Evolutionary conservation across 1,140 invertebrate genomes (phyloP), one percentile per base, ranked within the genome.

Genomic region (Catajapyx aquilonaris): DNA sequence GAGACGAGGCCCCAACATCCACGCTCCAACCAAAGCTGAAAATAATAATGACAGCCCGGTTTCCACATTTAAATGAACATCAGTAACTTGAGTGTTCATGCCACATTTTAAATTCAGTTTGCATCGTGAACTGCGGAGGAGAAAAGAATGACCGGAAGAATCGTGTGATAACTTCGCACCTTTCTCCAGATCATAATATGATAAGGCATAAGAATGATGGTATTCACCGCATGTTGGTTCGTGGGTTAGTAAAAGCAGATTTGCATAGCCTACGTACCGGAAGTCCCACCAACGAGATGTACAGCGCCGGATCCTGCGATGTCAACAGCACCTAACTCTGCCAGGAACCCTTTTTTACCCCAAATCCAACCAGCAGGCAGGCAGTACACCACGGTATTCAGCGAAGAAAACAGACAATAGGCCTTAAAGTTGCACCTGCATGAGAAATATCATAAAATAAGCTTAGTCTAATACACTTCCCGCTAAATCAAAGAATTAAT

Each of bases 331-430:
- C 84, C 85, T 43, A 88, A 43, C 32, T 69, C 64, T 39, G 76
- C 74, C 1, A 90, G 59, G 50, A 88, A 87, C 5, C 85, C 85
- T 44, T 84, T 76, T 31, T 78, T 67, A 1, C 79, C 76, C 85
- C 81, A 88, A 31, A 85, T 65, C 81, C 81, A 86, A n/a, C 83
- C 81, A n/a, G 81, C 83, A 1, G 86, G 85, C 39, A 94, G 66
- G 50, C 85, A 90, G 54, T 93, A 93, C 1, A 93, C 77, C 1
- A 83, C 59, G 0, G 85, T 91, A 48, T 91, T 93, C 1, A 88
- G 49, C 31, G 86, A 73, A 4, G 84, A 90, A 53, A 88, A 88
- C 2, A 91, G 40, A 44, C 84, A 87, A 48, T 91, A 90, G 0
- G 86, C 81, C 49, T 80, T 79, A 50, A 88, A 87, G 50, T 86